Base-by-base conservation (phyloP, 2,888 invertebrate species). In the Drosophila quinaria region DNA sequence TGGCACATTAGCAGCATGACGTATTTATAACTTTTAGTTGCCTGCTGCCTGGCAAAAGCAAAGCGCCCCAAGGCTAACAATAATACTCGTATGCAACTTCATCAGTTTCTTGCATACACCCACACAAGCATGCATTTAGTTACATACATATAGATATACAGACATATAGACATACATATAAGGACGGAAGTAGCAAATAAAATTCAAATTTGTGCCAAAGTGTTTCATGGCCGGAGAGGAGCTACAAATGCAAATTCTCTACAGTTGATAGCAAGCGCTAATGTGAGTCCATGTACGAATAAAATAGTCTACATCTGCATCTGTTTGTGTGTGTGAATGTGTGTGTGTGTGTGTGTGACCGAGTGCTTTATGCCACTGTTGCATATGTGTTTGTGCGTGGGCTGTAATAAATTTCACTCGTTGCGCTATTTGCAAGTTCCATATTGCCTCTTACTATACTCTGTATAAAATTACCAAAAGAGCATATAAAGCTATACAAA, bases 201-300 rank as follows among this genome's bases (percentile, higher is more conserved):
- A 86, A 90, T 86, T 86, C 90, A 86, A 86, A 86, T 86, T 86
- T 86, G 90, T 75, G 85, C 81, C 81, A 87, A 90, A 89, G 86
- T 87, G 89, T 89, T 90, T 83, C 87, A 78, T 56, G 64, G 65
- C 60, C 46, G 61, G 42, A 54, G 73, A 64, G 76, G 54, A 71
- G 69, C 55, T 61, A 25, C 52, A 65, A 22, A 22, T 68, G 59
- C 52, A 67, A 73, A 86, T 67, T 70, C 64, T 69, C 39, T 65
- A 49, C 68, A 81, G 82, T 81, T 85, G 88, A 81, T 81, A 85
- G 61, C 63, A 62, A 86, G 74, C 82, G 78, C 81, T 83, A 83
- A 83, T 83, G 87, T 84, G 63, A 47, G 60, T 49, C 55, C 70
- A 39, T 66, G 61, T 70, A 29, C 29, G 8, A 29, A 8, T 29